phyloP scores from a whole-genome alignment of 2,797 vertebrate genomes.

The Emys orbicularis region DNA sequence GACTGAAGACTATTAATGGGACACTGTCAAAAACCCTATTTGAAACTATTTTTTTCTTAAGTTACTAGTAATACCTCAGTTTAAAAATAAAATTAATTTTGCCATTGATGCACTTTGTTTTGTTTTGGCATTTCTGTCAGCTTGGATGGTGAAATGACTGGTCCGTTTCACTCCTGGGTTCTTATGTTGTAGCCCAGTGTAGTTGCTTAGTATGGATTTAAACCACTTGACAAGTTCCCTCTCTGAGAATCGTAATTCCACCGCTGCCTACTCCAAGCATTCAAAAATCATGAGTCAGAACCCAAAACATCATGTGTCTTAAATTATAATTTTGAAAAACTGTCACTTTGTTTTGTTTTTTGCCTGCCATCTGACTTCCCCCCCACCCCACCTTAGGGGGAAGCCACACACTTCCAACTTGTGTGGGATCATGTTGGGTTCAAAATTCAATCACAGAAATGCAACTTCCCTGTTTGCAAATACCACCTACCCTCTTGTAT shows the following conservation, averaged over 20 bases:
- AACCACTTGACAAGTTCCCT: neutral
- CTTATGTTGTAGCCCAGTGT: neutral
- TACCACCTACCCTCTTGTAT: neutral
- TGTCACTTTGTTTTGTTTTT: neutral
- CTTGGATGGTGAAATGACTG: neutral
- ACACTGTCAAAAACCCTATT: neutral
- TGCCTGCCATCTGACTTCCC: neutral
- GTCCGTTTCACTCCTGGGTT: neutral
- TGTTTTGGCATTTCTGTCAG: neutral
- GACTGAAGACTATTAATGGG: neutral
- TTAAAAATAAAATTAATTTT: neutral
- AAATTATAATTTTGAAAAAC: neutral
- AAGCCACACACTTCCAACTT: neutral
- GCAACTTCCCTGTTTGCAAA: neutral
- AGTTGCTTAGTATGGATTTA: neutral
- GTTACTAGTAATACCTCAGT: neutral
- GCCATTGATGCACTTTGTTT: neutral
- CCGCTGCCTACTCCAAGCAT: neutral
- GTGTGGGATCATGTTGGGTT: neutral
- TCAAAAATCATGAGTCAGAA: neutral
- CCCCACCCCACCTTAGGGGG: neutral
- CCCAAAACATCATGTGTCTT: neutral
- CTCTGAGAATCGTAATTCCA: neutral
- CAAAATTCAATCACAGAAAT: neutral
- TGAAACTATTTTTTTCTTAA: neutral